phyloP scores from a whole-genome alignment of 2,113 vertebrate genomes.

The Oryzias woworae region DNA sequence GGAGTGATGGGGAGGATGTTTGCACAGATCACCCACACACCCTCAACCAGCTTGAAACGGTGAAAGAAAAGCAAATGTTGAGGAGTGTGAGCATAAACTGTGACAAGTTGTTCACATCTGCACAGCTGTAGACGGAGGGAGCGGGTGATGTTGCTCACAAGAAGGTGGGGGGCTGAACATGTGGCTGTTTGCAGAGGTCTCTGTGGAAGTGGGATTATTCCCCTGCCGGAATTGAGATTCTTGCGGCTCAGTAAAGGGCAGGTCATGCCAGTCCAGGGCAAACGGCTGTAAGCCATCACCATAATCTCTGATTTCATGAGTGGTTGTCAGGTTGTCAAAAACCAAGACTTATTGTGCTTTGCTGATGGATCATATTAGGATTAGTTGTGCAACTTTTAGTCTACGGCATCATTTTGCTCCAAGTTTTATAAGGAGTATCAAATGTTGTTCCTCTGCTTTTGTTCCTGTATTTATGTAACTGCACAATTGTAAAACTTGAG shows the following conservation, averaged over 20 bases:
- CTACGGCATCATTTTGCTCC: no score
- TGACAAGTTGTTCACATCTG: slow-evolving; percentile 60
- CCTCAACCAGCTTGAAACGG: slow-evolving; percentile 46
- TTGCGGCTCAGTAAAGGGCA: slow-evolving; percentile 39
- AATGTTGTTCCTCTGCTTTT: no score
- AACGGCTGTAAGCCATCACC: slow-evolving; percentile 37
- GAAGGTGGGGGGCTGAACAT: slow-evolving; percentile 51
- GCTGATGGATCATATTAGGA: slow-evolving; percentile 5
- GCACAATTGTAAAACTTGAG: no score
- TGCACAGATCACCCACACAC: slow-evolving; percentile 35
- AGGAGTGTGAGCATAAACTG: slow-evolving; percentile 54
- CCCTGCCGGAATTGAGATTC: slow-evolving; percentile 38
- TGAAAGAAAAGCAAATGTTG: slow-evolving; percentile 49
- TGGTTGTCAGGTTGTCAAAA: slow-evolving; percentile 30
- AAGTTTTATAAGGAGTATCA: no score
- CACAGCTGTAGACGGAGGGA: slow-evolving; percentile 25
- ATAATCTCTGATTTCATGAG: slow-evolving; percentile 37
- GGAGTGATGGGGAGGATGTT: slow-evolving; percentile 14
- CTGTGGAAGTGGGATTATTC: slow-evolving; percentile 33
- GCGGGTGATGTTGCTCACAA: slow-evolving; percentile 9
- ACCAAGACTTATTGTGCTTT: slow-evolving; percentile 23
- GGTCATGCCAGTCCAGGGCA: slow-evolving; percentile 47
- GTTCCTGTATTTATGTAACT: no score
- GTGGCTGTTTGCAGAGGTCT: slow-evolving; percentile 40
- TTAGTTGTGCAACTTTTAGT: slow-evolving; percentile 1